phyloP scores from a whole-genome alignment of 2,113 vertebrate genomes.

The Gymnorhina tibicen region DNA sequence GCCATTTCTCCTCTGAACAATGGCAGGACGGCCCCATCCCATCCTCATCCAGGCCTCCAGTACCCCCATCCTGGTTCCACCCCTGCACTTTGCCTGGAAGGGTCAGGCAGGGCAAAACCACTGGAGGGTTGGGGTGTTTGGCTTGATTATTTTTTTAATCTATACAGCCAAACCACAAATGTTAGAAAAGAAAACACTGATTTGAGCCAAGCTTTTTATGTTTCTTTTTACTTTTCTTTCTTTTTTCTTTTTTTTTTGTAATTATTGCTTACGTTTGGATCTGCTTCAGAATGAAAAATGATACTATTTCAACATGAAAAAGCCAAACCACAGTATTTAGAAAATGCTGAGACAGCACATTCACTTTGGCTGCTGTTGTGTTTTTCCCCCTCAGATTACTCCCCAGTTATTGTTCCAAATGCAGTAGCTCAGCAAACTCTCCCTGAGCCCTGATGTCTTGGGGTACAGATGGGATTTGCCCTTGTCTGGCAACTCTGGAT shows the following conservation, averaged over 20 bases:
- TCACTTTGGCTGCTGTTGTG: background rate
- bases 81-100: background rate
- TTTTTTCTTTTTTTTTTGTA: background rate
- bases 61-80: accelerated
- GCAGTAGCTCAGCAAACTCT: background rate
- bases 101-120: background rate
- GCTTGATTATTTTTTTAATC: background rate
- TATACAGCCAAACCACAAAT: background rate
- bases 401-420: background rate
- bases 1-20: background rate
- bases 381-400: background rate
- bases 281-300: background rate
- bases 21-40: background rate
- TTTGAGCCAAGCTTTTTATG: background rate
- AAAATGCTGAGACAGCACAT: background rate
- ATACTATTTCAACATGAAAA: background rate
- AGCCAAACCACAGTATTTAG: background rate
- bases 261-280: conserved; percentile 1
- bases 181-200: background rate
- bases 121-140: background rate
- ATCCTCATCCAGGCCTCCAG: background rate
- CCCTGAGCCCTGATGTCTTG: background rate
- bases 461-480: background rate
- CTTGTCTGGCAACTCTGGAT: background rate
- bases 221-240: background rate